A percentile compares a stretch with the other conserved stretches of the same genome.
Evolutionary conservation across 1,140 invertebrate genomes (phyloP).

Genomic region (Metopolophium dirhodum): DNA sequence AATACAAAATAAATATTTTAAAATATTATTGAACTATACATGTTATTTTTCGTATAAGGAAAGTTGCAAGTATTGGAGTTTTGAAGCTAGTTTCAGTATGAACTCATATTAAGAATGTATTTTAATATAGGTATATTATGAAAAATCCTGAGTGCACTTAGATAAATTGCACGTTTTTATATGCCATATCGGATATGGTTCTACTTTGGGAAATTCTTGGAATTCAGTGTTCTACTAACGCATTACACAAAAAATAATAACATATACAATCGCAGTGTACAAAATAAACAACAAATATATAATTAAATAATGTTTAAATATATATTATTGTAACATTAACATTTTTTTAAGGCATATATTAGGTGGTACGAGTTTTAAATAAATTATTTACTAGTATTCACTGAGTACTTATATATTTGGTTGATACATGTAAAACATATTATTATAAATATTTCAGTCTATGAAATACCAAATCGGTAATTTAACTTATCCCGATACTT

Average conservation of each 20-base stretch:
- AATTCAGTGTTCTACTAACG: not conserved
- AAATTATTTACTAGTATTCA: not conserved
- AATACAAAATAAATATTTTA: not conserved
- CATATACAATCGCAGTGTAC: not conserved
- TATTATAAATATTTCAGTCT: not conserved
- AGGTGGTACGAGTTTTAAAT: not conserved
- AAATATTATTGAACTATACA: not conserved
- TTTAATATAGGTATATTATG: not conserved
- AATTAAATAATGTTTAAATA: not conserved
- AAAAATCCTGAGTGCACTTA: not conserved
- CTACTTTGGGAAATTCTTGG: not conserved
- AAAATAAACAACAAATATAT: not conserved
- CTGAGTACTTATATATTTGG: not conserved
- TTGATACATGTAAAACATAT: not conserved
- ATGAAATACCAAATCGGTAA: not conserved
- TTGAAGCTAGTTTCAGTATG: not conserved
- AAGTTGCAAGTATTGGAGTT: not conserved
- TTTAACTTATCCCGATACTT: not conserved
- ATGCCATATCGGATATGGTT: not conserved
- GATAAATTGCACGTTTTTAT: slow-evolving; percentile 12
- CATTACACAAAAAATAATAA: not conserved
- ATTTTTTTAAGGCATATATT: not conserved
- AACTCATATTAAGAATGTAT: not conserved
- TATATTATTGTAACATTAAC: not conserved
- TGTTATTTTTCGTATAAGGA: not conserved